These are phyloP conservation scores for Troides helena DNA, from an alignment of 2,888 invertebrate genomes.

Conservation along the genomic window DNA sequence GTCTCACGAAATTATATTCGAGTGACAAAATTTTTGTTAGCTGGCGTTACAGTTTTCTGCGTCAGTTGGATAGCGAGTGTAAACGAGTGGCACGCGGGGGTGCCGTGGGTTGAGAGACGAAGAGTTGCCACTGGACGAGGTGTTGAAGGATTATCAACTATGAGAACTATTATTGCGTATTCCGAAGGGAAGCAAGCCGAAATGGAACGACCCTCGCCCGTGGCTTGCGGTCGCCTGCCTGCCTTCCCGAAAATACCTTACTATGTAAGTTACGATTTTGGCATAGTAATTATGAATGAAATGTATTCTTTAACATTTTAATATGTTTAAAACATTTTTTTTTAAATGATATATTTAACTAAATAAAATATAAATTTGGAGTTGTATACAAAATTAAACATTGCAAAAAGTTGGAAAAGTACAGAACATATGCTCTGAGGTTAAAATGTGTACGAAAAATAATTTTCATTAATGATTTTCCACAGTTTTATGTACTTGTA, in stretches of 20 bases:
- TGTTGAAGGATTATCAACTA: constrained; percentile 51
- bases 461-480: no score
- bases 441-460: no score
- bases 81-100: constrained; percentile 63
- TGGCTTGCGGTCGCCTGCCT: constrained; percentile 65
- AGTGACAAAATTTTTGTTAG: constrained; percentile 62
- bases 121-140: constrained; percentile 34
- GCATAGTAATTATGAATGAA: neutral
- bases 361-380: no score
- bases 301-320: no score
- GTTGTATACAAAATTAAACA: no score
- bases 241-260: constrained; percentile 56
- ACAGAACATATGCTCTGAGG: no score
- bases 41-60: constrained; percentile 66
- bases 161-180: constrained; percentile 82
- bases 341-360: no score
- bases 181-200: constrained; percentile 79
- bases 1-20: constrained; percentile 50
- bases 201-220: constrained; percentile 69
- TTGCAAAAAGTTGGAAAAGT: no score
- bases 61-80: constrained; percentile 72
- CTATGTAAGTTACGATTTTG: constrained; percentile 51
- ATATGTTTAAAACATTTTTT: no score
- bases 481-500: no score
- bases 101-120: constrained; percentile 51